Evolutionary conservation across 2,113 vertebrate genomes (phyloP), one percentile per base, ranked within the genome.

Genomic region (Scopus umbretta): DNA sequence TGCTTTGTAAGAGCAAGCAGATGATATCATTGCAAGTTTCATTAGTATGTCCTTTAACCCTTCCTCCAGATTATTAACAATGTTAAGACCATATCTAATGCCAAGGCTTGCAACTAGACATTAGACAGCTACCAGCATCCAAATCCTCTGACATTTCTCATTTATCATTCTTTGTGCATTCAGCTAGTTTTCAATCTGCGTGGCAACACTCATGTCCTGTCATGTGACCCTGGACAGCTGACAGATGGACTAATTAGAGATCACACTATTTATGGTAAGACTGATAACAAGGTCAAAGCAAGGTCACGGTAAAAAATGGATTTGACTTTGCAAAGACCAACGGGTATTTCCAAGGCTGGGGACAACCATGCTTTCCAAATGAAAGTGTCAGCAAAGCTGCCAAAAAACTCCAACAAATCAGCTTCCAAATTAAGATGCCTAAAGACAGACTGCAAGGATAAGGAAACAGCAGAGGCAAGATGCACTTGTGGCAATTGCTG

Each of bases 221-320:
- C 76, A 83, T 1, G 0, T 95, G 83, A 83, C 78, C 47, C 26
- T 38, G 76, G 91, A 71, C 63, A 76, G 76, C 89, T 96, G 84
- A 94, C 76, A 94, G 94, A 92, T 91, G 89, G 84, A 95, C 80
- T 93, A 91, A 94, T 79, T 85, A 81, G 47, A 36, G 59, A 91
- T 55, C 93, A 81, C 59, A 17, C 29, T 86, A 84, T 30, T 89
- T 74, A 73, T 70, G 62, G 53, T 26, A 59, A 72, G 40, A 53
- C 56, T 55, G 65, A 81, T 63, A 93, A 87, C 85, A 86, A 95
- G 83, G 86, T 74, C 68, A 91, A 34, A 89, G 22, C 50, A 84
- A 96, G 76, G 83, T 29, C 55, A 50, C n/a, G 43, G 43, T 32
- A 72, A 86, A 92, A 94, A 96, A 86, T 7, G 10, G 59, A 36